Conservation (phyloP, 2,888 invertebrate species). For the Scaptomyza polygonia region DNA sequence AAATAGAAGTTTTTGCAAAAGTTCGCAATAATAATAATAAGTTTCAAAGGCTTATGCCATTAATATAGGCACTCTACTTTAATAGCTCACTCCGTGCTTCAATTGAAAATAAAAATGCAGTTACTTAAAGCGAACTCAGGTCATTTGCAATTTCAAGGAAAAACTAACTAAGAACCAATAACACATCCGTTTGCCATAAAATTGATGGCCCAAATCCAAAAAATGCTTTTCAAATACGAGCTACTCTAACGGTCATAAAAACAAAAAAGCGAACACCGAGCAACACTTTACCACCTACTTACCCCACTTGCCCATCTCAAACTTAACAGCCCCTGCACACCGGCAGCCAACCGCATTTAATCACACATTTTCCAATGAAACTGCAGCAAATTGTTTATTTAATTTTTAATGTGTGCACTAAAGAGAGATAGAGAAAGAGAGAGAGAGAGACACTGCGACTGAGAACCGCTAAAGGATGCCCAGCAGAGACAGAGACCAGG, state of each 20-base stretch:
- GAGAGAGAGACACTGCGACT: slow-evolving; percentile 11
- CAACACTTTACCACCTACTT: slow-evolving; percentile 3
- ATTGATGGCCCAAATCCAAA: slow-evolving; percentile 74
- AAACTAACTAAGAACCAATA: slow-evolving; percentile 55
- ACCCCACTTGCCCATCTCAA: background rate
- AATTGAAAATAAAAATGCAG: background rate
- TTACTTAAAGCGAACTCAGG: background rate
- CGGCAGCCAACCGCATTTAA: slow-evolving; percentile 67
- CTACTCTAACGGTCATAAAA: slow-evolving; percentile 53
- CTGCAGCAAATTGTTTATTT: slow-evolving; percentile 80
- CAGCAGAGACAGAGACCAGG: slow-evolving; percentile 7
- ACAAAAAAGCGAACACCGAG: slow-evolving; percentile 26
- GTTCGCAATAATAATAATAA: too few relatives aligned
- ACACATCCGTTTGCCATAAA: slow-evolving; percentile 76
- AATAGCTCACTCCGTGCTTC: background rate
- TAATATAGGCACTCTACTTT: too few relatives aligned
- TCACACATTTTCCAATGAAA: slow-evolving; percentile 80
- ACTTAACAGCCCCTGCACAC: background rate
- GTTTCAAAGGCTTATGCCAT: too few relatives aligned
- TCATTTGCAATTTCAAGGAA: slow-evolving; percentile 21
- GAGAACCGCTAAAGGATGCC: background rate
- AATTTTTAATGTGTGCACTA: slow-evolving; percentile 74
- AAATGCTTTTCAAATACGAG: slow-evolving; percentile 60
- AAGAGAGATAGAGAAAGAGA: background rate
- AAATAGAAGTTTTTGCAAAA: too few relatives aligned